phyloP scores from a whole-genome alignment of 2,888 invertebrate genomes.

The Pasiphila rectangulata region DNA sequence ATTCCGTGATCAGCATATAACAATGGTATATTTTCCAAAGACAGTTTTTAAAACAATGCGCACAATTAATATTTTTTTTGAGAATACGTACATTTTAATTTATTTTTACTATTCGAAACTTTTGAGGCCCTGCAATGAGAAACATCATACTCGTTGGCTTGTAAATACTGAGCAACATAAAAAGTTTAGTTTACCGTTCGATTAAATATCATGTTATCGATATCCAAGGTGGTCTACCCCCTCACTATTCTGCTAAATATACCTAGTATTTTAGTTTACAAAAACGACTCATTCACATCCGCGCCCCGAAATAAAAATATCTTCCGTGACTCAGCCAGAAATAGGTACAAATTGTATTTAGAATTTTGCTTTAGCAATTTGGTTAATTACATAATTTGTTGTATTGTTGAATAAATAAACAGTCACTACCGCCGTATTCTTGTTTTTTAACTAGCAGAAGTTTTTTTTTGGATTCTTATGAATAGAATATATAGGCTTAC shows the following conservation, averaged over 20 bases:
- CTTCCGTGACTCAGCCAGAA: slow-evolving; percentile 47
- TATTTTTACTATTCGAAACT: too few species aligned
- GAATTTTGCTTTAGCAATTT: slow-evolving; percentile 13
- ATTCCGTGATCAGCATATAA: slow-evolving; percentile 15
- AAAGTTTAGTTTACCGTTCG: too few species aligned
- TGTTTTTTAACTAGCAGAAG: not conserved
- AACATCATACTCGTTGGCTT: too few species aligned
- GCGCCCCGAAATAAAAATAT: slow-evolving; percentile 44
- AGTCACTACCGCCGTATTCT: not conserved
- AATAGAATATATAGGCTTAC: too few species aligned
- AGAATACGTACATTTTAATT: too few species aligned
- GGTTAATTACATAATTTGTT: not conserved
- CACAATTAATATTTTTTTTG: too few species aligned
- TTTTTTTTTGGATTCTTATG: too few species aligned
- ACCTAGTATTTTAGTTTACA: slow-evolving; percentile 54
- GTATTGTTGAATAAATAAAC: not conserved
- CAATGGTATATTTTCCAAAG: too few species aligned
- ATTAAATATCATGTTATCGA: too few species aligned
- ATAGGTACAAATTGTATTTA: slow-evolving; percentile 29
- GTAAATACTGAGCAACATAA: too few species aligned
- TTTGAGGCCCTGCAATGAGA: too few species aligned
- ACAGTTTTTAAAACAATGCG: slow-evolving; percentile 12
- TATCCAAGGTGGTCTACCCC: slow-evolving; percentile 21
- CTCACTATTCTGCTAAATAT: slow-evolving; percentile 52
- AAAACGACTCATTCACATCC: slow-evolving; percentile 53